Evolutionary conservation across 2,888 invertebrate genomes (phyloP), one percentile per base, ranked within the genome.

Genomic region (Tetanocera ferruginea): DNA sequence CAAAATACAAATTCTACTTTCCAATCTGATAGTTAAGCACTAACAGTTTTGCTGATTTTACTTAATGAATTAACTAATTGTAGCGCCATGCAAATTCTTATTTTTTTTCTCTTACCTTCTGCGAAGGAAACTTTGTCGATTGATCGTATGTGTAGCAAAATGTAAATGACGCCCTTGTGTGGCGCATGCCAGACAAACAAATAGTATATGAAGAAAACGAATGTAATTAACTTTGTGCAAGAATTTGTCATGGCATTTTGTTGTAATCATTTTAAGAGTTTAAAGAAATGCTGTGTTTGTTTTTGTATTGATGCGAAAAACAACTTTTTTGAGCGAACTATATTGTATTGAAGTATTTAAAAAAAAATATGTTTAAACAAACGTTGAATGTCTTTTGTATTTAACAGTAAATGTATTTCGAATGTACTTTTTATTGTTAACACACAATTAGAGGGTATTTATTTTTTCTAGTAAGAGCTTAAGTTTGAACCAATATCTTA

Each of bases 171-270:
- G 78, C 66, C 78, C 31, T 19, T 19, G 14, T 64, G 76, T 66
- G 71, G 76, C 76, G 75, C 75, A 75, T 75, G 49, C 9, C 43
- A 60, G 57, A 62, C 43, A 64, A 62, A 62, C 25, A 71, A 69
- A 55, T 28, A 70, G 11, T 31, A 64, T 31, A 28, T 51, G 49
- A 51, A 51, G 17, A 51, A 69, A 69, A 25, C n/a, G 55, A 70
- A 75, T 79, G 81, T 81, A 80, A 80, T 76, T 84, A 85, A 84
- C 80, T 82, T 80, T 85, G 85, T 85, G 81, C 83, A 85, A 84
- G 84, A 83, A 80, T 84, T 83, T 83, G 82, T 74, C 79, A 78
- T 84, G 83, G 84, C 82, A 79, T 74, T 78, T 28, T 69, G 70
- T 71, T 66, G n/a, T 60, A 55, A 75, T 62, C 31, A 19, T 31